Evolutionary conservation across 2,797 vertebrate genomes (phyloP).

Genomic region (Gastrophryne carolinensis): DNA sequence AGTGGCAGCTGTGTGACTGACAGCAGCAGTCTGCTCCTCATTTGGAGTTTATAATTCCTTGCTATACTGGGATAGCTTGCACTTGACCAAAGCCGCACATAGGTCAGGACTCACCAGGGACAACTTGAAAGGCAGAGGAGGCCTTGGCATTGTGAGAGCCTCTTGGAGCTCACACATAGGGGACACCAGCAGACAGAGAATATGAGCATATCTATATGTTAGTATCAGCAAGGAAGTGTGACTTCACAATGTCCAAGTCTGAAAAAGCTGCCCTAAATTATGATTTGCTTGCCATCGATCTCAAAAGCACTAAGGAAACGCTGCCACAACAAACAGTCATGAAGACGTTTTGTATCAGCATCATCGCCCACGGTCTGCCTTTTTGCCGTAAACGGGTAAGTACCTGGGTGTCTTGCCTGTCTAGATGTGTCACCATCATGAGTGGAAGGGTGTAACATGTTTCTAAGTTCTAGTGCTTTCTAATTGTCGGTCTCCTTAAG

Average conservation of each 20-base stretch:
- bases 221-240: neutral
- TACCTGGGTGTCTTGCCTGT: too few relatives aligned
- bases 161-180: neutral
- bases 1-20: constrained; percentile 83
- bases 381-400: constrained; percentile 97
- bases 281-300: constrained; percentile 77
- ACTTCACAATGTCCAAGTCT: constrained; percentile 82
- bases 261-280: constrained; percentile 77
- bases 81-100: constrained; percentile 73
- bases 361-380: constrained; percentile 93
- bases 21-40: constrained; percentile 80
- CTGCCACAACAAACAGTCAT: constrained; percentile 89
- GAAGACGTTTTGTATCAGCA: constrained; percentile 98
- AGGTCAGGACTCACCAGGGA: constrained; percentile 67
- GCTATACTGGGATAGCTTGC: constrained; percentile 79
- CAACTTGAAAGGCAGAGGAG: constrained; percentile 69
- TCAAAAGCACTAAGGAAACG: constrained; percentile 78
- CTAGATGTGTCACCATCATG: too few relatives aligned
- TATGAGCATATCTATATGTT: constrained; percentile 3
- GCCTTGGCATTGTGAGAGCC: constrained; percentile 58
- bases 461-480: too few relatives aligned
- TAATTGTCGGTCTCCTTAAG: too few relatives aligned
- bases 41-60: constrained; percentile 88
- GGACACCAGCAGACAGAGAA: constrained; percentile 2
- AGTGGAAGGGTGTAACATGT: too few relatives aligned